Conservation (phyloP, 2,113 vertebrate genomes). For the Dromas ardeola region DNA sequence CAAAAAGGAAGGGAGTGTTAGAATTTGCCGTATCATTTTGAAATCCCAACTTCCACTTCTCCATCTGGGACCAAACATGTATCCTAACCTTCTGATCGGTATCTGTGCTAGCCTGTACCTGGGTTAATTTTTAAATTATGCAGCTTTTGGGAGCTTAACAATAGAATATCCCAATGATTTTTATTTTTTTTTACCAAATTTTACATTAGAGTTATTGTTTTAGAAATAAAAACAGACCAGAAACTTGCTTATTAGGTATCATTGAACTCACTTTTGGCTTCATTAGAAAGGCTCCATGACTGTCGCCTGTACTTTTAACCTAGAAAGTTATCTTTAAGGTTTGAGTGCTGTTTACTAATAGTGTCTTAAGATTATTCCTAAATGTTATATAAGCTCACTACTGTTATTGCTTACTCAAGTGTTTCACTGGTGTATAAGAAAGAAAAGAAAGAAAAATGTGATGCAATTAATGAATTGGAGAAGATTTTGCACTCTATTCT, state of each 20-base stretch:
- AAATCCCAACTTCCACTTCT: neutral
- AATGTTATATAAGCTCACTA: neutral
- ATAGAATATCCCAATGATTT: neutral
- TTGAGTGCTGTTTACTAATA: neutral
- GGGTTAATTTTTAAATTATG: neutral
- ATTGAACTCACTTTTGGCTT: neutral
- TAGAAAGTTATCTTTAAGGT: neutral
- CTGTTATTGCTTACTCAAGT: neutral
- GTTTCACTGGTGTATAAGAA: neutral
- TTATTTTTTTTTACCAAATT: neutral
- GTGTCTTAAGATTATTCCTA: neutral
- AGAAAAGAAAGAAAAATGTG: neutral
- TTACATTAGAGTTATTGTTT: neutral
- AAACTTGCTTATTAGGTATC: neutral
- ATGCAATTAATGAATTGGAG: neutral
- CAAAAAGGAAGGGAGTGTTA: neutral
- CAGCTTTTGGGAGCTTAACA: neutral
- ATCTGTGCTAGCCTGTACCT: neutral
- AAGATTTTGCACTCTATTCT: neutral
- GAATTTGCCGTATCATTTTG: neutral
- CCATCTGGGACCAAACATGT: neutral
- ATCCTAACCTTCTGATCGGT: neutral
- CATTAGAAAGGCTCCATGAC: neutral
- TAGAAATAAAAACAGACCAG: neutral
- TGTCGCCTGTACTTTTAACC: neutral